phyloP scores from a whole-genome alignment of 92 coral and sea anemone genomes.

The Zoanthus sansibaricus region DNA sequence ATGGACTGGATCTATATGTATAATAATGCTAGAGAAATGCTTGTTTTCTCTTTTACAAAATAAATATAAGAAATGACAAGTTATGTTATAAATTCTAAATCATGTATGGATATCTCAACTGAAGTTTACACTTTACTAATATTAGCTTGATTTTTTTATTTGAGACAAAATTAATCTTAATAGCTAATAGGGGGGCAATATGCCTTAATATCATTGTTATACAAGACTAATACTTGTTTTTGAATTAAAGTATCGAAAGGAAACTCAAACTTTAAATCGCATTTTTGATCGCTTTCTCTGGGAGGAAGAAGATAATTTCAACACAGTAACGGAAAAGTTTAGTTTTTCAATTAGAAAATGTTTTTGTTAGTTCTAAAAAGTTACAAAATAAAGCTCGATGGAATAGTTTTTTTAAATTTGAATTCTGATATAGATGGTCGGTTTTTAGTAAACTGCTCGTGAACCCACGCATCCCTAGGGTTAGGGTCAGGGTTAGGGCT shows the following conservation, averaged over 20 bases:
- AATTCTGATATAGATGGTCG: no score
- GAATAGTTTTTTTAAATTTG: no score
- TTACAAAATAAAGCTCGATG: no score
- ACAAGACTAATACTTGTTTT: slow-evolving; percentile 18
- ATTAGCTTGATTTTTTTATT: neutral
- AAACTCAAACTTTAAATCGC: neutral
- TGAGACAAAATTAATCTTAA: neutral
- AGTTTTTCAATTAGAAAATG: no score
- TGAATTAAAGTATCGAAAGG: neutral
- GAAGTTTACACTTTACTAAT: neutral
- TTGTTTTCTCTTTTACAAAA: neutral
- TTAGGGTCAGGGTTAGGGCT: no score
- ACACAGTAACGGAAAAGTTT: no score
- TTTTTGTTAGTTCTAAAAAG: no score
- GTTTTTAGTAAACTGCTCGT: no score
- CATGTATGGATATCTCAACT: neutral
- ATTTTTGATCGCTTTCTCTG: neutral
- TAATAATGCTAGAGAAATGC: neutral
- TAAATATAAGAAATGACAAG: neutral
- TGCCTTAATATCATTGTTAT: neutral
- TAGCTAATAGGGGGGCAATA: neutral
- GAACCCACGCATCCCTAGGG: no score
- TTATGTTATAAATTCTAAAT: neutral
- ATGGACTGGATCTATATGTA: neutral
- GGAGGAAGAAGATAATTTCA: neutral